phyloP scores from a whole-genome alignment of 1,140 invertebrate species.

The Cotesia typhae region DNA sequence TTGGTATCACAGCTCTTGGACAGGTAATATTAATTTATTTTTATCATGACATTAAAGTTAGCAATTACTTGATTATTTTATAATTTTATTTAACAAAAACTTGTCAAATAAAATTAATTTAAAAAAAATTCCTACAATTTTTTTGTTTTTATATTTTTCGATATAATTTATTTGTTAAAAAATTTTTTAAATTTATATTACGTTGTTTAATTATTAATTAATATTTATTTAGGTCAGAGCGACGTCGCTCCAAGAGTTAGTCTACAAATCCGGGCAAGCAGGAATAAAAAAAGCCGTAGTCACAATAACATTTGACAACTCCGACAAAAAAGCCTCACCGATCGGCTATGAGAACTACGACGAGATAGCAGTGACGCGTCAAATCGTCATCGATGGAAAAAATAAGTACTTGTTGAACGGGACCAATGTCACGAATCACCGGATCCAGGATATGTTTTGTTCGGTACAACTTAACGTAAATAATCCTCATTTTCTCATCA shows the following conservation, averaged over 20 bases:
- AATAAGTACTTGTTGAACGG: constrained; percentile 98
- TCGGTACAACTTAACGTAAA: constrained; percentile 98
- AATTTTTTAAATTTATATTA: no score
- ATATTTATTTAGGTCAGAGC: constrained; percentile 80
- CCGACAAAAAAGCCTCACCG: constrained; percentile 83
- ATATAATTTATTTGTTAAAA: constrained; percentile 16
- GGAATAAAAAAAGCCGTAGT: constrained; percentile 96
- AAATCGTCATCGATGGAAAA: constrained; percentile 82
- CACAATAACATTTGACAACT: constrained; percentile 95
- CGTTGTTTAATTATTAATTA: constrained; percentile 10
- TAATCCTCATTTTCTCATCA: constrained; percentile 99
- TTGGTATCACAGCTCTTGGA: constrained; percentile 93
- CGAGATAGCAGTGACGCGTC: constrained; percentile 93
- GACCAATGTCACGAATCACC: constrained; percentile 85
- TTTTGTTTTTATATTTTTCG: background rate
- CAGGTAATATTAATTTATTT: constrained; percentile 72
- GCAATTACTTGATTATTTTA: constrained; percentile 14
- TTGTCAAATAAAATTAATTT: background rate
- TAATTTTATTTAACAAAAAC: constrained; percentile 39
- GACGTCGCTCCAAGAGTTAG: constrained; percentile 89
- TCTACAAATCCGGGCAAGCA: constrained; percentile 97
- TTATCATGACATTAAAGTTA: background rate
- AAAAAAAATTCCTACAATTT: no score
- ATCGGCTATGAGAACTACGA: constrained; percentile 92
- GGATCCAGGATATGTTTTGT: constrained; percentile 93